Evolutionary conservation across 2,797 vertebrate species (phyloP).

Genomic region (Gephyroberyx darwinii): DNA sequence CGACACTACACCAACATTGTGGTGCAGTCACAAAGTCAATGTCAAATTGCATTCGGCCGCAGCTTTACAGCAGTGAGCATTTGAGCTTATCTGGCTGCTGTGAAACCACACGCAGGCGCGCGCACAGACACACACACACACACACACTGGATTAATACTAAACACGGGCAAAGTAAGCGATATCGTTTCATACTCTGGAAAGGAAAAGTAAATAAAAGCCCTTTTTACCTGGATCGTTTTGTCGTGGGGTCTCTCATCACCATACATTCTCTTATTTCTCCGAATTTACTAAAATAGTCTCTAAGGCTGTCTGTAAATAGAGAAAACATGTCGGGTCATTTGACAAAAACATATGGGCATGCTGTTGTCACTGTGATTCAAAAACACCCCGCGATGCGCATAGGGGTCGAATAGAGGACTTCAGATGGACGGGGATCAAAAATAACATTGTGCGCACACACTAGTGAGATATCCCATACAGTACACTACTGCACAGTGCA

Average conservation of each 20-base stretch:
- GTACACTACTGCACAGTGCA: conserved; percentile 70
- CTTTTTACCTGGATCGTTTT: conserved; percentile 97
- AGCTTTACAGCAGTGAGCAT: conserved; percentile 79
- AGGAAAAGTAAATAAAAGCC: conserved; percentile 69
- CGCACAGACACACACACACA: conserved; percentile 50
- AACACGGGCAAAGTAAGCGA: conserved; percentile 75
- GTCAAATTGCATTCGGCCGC: conserved; percentile 84
- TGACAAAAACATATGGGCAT: conserved; percentile 69
- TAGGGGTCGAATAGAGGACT: conserved; percentile 97
- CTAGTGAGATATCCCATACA: conserved; percentile 75
- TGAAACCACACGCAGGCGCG: conserved; percentile 77
- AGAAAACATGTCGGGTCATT: conserved; percentile 77
- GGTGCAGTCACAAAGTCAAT: conserved; percentile 84
- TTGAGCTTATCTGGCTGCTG: conserved; percentile 80
- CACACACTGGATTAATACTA: conserved; percentile 68
- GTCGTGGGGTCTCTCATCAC: conserved; percentile 99
- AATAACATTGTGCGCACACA: conserved; percentile 84
- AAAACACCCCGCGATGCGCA: conserved; percentile 81
- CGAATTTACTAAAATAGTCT: conserved; percentile 99
- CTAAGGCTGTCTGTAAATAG: conserved; percentile 96
- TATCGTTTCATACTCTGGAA: conserved; percentile 58
- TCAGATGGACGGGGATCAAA: conserved; percentile 85
- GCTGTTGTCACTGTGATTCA: conserved; percentile 71
- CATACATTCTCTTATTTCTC: conserved; percentile 99
- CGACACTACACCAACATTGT: conserved; percentile 69